Base-by-base conservation (phyloP, 92 coral and sea anemone genomes). In the Anthopleura xanthogrammica region DNA sequence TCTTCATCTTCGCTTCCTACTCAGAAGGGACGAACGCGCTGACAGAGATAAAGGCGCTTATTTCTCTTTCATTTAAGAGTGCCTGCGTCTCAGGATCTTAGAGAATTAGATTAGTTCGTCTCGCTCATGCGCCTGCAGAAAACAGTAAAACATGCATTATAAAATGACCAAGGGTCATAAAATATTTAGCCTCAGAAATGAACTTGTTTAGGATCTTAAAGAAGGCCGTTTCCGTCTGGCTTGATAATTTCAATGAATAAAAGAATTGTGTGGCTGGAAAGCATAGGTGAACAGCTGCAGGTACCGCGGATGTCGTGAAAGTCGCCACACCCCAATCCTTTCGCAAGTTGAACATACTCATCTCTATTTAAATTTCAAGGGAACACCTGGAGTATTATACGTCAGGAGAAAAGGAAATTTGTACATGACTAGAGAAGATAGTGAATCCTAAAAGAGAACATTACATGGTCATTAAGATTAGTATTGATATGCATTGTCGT, bases 201-300 rank as follows among this genome's bases (percentile, higher is more conserved):
- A 62, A 62, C 39, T 20, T 62, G 70, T 62, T 62, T 62, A n/a
- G 70, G 23, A 9, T 36, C 7, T 36, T 23, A 8, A 9, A 68
- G 16, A 12, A 36, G 11, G 13, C 4, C 29, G 43, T 68, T 68
- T 68, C 74, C 74, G 41, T 68, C 36, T 68, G 74, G 42, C 40
- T 24, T 12, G 41, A 68, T 23, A 5, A 65, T n/a, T 5, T 50
- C 8, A 50, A 50, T 50, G 54, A 65, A 65, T 23, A 23, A 65
- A 65, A 65, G 72, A 65, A 23, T n/a, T n/a, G 72, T 20, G 20
- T 65, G 72, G 16, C 72, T 29, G 72, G 36, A 65, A 65, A 36
- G 72, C 72, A 65, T 65, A 65, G 40, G 74, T 36, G 74, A 68
- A 29, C 74, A 68, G 74, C 74, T 68, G 74, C 74, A 7, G 70